Evolutionary conservation across 1,140 invertebrate genomes (phyloP).

Genomic region (Ladona fulva): DNA sequence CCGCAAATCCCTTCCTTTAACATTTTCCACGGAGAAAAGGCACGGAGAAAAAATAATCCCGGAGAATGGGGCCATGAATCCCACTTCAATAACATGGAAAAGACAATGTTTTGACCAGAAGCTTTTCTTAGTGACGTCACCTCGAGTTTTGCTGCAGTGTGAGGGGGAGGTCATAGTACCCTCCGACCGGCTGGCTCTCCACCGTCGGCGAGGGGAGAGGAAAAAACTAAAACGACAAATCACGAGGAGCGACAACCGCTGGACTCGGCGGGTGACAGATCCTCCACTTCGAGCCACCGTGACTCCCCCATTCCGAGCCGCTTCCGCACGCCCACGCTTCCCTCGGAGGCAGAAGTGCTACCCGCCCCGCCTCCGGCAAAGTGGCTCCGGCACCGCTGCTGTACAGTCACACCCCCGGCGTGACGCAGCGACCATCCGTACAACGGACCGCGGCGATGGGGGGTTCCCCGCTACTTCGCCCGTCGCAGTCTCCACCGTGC

Average conservation of each 20-base stretch:
- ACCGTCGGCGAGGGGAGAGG: neutral
- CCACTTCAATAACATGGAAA: neutral
- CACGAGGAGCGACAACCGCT: neutral
- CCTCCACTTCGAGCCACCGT: neutral
- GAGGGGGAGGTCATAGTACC: neutral
- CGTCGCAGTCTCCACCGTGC: neutral
- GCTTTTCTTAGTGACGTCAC: neutral
- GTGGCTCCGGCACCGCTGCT: neutral
- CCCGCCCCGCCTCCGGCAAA: neutral
- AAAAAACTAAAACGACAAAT: slow-evolving; percentile 8
- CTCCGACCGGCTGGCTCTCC: no score
- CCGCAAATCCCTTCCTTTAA: neutral
- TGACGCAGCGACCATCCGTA: neutral
- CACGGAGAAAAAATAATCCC: neutral
- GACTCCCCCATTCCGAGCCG: neutral
- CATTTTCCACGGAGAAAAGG: neutral
- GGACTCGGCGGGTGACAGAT: neutral
- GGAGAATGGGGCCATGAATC: neutral
- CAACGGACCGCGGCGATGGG: neutral
- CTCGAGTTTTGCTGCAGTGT: neutral
- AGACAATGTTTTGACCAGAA: neutral
- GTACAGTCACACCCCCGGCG: neutral
- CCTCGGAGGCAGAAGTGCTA: neutral
- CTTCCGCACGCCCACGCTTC: neutral
- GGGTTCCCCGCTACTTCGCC: neutral